phyloP scores from a whole-genome alignment of 1,140 invertebrate genomes.

The Drosophila ohnishii region DNA sequence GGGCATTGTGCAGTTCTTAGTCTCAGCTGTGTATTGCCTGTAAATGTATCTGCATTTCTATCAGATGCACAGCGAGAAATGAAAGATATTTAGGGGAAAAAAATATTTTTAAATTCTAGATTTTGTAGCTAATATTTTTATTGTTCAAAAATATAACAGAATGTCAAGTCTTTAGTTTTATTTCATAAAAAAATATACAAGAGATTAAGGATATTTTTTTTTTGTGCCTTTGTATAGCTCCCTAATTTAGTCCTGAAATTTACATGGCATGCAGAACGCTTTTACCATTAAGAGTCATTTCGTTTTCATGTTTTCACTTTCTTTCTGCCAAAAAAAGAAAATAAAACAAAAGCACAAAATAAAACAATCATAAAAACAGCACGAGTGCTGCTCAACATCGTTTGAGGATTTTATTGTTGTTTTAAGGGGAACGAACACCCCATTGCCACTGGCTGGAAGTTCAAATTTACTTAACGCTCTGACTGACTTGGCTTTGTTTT shows the following conservation, averaged over 20 bases:
- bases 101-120: neutral
- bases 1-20: constrained; percentile 20
- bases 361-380: constrained; percentile 35
- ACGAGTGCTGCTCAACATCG: constrained; percentile 17
- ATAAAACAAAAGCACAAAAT: neutral
- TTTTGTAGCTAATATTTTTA: no score
- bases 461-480: constrained; percentile 46
- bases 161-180: neutral
- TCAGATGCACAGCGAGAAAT: neutral
- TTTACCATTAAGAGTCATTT: constrained; percentile 42
- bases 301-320: constrained; percentile 28
- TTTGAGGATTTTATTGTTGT: constrained; percentile 40
- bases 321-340: neutral
- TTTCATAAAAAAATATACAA: no score
- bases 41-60: constrained; percentile 17
- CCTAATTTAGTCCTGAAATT: constrained; percentile 14
- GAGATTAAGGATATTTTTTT: no score
- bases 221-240: neutral
- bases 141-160: neutral
- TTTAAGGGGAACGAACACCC: constrained; percentile 15
- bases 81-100: no score
- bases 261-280: constrained; percentile 26
- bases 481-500: constrained; percentile 34
- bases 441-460: constrained; percentile 29
- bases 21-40: constrained; percentile 11